These are phyloP conservation scores for Microctenopoma steveboyesi DNA, from an alignment of 2,797 vertebrate genomes.

Conservation along the genomic window DNA sequence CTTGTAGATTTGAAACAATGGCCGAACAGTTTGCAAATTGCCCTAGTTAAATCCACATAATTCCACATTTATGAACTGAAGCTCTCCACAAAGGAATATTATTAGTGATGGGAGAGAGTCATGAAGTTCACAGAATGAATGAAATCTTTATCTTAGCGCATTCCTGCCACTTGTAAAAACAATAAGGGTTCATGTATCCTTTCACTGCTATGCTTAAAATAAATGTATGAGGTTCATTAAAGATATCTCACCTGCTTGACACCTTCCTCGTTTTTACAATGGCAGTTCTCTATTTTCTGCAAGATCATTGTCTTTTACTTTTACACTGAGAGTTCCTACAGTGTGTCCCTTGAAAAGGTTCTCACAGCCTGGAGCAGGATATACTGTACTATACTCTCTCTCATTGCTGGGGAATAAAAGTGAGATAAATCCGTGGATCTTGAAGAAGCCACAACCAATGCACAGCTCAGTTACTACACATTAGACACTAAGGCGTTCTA, in stretches of 20 bases:
- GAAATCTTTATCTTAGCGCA: slow-evolving; percentile 13
- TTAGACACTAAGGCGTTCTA: slow-evolving; percentile 21
- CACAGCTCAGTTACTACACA: slow-evolving; percentile 4
- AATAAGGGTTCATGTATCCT: slow-evolving; percentile 11
- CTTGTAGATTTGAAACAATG: neutral
- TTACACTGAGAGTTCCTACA: slow-evolving; percentile 45
- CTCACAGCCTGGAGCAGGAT: slow-evolving; percentile 27
- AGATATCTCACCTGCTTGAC: slow-evolving; percentile 26
- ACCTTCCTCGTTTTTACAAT: slow-evolving; percentile 44
- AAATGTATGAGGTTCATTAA: slow-evolving; percentile 44
- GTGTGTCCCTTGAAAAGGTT: slow-evolving; percentile 43
- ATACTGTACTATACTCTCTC: slow-evolving; percentile 20
- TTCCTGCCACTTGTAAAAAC: slow-evolving; percentile 24
- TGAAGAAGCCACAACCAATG: slow-evolving; percentile 38
- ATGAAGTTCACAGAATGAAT: slow-evolving; percentile 11
- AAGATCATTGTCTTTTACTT: slow-evolving; percentile 36
- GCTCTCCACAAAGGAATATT: neutral
- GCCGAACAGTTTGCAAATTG: slow-evolving; percentile 4
- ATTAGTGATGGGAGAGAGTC: neutral
- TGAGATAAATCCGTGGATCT: slow-evolving; percentile 30
- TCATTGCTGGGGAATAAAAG: slow-evolving; percentile 41
- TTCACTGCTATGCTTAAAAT: slow-evolving; percentile 41
- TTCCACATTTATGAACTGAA: slow-evolving; percentile 3
- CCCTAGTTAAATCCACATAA: neutral
- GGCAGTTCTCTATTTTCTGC: slow-evolving; percentile 21